Conservation (phyloP, 2,797 vertebrate species). For the Helicolenus hilgendorfi region DNA sequence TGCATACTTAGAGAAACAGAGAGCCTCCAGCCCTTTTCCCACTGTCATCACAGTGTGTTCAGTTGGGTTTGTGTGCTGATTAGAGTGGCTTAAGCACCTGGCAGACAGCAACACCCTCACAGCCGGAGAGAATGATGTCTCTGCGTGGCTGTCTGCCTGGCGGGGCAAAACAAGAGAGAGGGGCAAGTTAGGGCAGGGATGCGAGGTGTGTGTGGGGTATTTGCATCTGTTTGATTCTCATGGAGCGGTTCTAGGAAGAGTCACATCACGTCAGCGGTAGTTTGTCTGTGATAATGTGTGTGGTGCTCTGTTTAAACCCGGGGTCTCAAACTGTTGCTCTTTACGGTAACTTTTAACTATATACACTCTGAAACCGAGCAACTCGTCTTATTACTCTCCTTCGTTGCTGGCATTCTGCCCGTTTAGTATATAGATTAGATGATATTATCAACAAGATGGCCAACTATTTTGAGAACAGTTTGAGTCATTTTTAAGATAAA, state of each 20-base stretch:
- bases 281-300: not conserved
- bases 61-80: slow-evolving; percentile 63
- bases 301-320: not conserved
- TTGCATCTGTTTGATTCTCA: slow-evolving; percentile 63
- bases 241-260: slow-evolving; percentile 21
- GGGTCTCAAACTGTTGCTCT: not conserved
- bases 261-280: slow-evolving; percentile 16
- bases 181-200: slow-evolving; percentile 83
- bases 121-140: slow-evolving; percentile 56
- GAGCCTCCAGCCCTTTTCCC: slow-evolving; percentile 35
- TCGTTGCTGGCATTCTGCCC: not conserved
- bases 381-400: not conserved
- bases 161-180: slow-evolving; percentile 71
- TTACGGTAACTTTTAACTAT: not conserved
- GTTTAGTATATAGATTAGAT: not conserved
- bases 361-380: not conserved
- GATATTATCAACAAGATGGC: no score
- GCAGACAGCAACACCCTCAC: slow-evolving; percentile 62
- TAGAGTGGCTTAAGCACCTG: slow-evolving; percentile 76
- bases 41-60: slow-evolving; percentile 48
- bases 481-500: no score
- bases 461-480: no score
- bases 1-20: not conserved
- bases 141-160: slow-evolving; percentile 57
- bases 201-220: slow-evolving; percentile 53